phyloP scores from a whole-genome alignment of 2,797 vertebrate genomes.

The Enteromius paludinosus region DNA sequence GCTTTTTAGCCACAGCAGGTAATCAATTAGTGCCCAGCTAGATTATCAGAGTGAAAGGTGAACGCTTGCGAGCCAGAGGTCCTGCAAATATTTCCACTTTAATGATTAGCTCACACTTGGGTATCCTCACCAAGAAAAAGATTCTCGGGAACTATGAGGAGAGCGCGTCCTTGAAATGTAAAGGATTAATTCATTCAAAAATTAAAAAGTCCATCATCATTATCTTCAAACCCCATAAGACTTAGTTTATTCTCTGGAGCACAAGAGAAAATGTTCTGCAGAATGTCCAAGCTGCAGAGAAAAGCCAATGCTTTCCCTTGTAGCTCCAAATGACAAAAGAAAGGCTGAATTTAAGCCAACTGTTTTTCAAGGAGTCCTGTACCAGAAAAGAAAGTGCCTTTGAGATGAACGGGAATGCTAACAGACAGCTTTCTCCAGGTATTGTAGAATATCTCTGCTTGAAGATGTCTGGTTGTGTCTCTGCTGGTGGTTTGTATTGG shows the following conservation, averaged over 20 bases:
- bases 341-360: neutral
- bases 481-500: neutral
- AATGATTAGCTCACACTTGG: slow-evolving; percentile 66
- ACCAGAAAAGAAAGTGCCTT: neutral
- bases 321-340: neutral
- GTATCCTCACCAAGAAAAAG: slow-evolving; percentile 9
- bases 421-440: neutral
- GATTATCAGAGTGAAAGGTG: slow-evolving; percentile 76
- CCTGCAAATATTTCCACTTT: slow-evolving; percentile 69
- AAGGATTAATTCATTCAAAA: neutral
- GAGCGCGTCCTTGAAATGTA: slow-evolving; percentile 66
- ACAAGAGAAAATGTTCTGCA: neutral
- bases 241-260: neutral
- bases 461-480: neutral
- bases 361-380: neutral
- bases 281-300: neutral
- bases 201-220: neutral
- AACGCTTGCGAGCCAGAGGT: slow-evolving; percentile 50
- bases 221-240: neutral
- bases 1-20: slow-evolving; percentile 77
- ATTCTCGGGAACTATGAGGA: neutral
- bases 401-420: neutral
- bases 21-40: slow-evolving; percentile 81
- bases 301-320: neutral
- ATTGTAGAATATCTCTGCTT: neutral